Evolutionary conservation across 2,113 vertebrate genomes (phyloP).

Genomic region (Meriones unguiculatus): DNA sequence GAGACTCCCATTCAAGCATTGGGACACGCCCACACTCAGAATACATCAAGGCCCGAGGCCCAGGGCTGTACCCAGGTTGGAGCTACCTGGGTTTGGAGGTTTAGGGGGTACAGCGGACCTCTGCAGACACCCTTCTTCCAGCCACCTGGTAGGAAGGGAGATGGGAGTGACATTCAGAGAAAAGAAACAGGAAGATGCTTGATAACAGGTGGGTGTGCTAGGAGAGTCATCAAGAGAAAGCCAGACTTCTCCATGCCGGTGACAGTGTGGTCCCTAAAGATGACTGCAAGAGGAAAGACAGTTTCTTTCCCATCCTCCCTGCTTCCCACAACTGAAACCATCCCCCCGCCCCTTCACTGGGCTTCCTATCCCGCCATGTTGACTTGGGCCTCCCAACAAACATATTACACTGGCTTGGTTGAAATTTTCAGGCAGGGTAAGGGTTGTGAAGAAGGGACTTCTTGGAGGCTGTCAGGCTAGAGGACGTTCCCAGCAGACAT

Average conservation of each 20-base stretch:
- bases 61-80: background rate
- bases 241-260: background rate
- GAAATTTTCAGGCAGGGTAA: background rate
- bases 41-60: background rate
- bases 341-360: background rate
- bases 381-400: background rate
- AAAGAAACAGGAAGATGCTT: background rate
- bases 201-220: background rate
- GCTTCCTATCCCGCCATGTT: background rate
- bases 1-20: background rate
- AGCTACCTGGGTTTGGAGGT: background rate
- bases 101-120: background rate
- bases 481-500: background rate
- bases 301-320: background rate
- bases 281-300: background rate
- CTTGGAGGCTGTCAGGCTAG: background rate
- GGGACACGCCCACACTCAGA: background rate
- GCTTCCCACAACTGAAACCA: no score
- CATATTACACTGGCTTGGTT: background rate
- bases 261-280: background rate
- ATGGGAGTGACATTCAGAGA: background rate
- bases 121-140: background rate
- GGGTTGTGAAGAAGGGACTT: background rate
- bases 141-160: background rate
- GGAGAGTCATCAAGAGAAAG: background rate